phyloP scores from a whole-genome alignment of 2,888 invertebrate genomes.

The Drosophila sordidapex region DNA sequence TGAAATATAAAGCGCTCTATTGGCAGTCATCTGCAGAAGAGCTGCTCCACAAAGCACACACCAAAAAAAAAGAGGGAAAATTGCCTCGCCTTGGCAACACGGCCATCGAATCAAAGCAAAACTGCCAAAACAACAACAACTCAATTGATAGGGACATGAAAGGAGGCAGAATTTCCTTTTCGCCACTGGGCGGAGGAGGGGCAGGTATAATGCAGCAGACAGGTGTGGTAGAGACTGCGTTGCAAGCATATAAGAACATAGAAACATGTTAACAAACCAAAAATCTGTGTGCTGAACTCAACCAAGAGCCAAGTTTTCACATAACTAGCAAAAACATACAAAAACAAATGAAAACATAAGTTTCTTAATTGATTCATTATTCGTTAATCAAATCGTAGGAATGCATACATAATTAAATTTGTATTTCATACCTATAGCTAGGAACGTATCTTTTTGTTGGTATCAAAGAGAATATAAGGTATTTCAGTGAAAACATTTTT shows the following conservation, averaged over 20 bases:
- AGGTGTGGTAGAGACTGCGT: background rate
- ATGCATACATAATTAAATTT: background rate
- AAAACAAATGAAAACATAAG: background rate
- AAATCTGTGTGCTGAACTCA: background rate
- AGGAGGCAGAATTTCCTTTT: background rate
- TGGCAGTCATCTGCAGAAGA: background rate
- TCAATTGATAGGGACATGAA: conserved; percentile 5
- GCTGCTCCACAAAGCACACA: background rate
- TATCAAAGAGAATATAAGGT: background rate
- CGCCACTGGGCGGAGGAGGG: background rate
- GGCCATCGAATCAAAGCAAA: conserved; percentile 30
- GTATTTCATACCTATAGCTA: background rate
- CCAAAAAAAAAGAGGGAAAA: conserved; percentile 1
- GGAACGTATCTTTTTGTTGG: background rate
- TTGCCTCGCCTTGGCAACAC: conserved; percentile 22
- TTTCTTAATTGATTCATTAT: background rate
- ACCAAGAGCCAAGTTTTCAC: background rate
- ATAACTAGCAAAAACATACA: background rate
- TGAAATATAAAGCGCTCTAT: conserved; percentile 33
- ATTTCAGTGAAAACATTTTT: background rate
- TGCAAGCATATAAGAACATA: too few species aligned
- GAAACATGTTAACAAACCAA: background rate
- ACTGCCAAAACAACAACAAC: conserved; percentile 8
- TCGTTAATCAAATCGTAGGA: background rate
- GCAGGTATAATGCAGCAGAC: background rate